phyloP scores from a whole-genome alignment of 35 echinoderm and acorn worm genomes.

The Anneissia japonica region DNA sequence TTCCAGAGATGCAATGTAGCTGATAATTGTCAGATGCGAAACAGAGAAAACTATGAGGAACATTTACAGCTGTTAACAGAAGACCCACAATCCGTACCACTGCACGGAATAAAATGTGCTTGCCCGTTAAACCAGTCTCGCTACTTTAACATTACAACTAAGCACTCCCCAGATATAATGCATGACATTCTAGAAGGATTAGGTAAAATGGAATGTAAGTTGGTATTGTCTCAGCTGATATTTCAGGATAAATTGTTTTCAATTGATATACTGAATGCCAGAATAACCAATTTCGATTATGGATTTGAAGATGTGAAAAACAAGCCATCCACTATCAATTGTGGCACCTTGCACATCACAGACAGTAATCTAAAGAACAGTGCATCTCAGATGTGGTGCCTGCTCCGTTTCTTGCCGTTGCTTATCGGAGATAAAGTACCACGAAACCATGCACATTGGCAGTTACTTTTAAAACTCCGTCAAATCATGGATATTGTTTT shows the following conservation, averaged over 20 bases:
- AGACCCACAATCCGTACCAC: conserved; percentile 8
- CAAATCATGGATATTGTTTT: conserved; percentile 27
- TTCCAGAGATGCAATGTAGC: conserved; percentile 6
- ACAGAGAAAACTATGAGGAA: neutral
- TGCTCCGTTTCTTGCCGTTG: neutral
- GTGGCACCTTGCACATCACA: neutral
- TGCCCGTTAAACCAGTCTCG: conserved; percentile 10
- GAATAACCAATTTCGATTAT: conserved; percentile 10
- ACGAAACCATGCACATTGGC: neutral
- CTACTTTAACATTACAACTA: conserved; percentile 33
- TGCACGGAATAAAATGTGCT: conserved; percentile 11
- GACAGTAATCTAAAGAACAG: conserved; percentile 18
- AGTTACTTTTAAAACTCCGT: neutral
- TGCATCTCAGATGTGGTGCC: conserved; percentile 39
- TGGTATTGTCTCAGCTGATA: neutral
- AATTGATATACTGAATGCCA: neutral
- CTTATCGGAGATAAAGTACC: conserved; percentile 8
- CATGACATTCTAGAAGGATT: conserved; percentile 22
- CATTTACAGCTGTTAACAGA: neutral
- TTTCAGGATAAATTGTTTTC: conserved; percentile 9
- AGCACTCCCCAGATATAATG: conserved; percentile 8
- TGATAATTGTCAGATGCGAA: conserved; percentile 10
- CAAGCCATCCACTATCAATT: neutral
- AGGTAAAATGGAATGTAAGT: conserved; percentile 20
- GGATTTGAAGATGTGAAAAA: conserved; percentile 31